A percentile compares a stretch with the other conserved stretches of the same genome.
These are phyloP conservation scores for Ceratina japonica DNA, from an alignment of 1,140 invertebrate species.

Conservation along the genomic window DNA sequence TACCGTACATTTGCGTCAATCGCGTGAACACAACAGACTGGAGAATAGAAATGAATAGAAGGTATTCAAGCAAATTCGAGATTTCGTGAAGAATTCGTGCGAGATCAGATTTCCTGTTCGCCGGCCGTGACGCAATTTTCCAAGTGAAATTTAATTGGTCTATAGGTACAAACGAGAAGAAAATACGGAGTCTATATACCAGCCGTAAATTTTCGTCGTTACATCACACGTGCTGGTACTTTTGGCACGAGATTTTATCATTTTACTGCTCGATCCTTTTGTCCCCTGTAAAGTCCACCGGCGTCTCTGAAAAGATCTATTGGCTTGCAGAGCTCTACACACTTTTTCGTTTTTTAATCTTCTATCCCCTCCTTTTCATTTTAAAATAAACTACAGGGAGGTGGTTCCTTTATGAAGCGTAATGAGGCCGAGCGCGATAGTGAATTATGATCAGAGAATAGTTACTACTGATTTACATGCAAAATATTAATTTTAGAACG, in stretches of 20 bases:
- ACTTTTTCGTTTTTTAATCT: neutral
- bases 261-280: slow-evolving; percentile 9
- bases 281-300: neutral
- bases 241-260: slow-evolving; percentile 47
- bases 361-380: neutral
- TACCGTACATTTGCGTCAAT: too few species aligned
- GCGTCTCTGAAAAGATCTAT: neutral
- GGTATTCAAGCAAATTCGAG: too few species aligned
- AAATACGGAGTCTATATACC: neutral
- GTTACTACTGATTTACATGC: neutral
- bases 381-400: neutral
- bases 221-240: slow-evolving; percentile 45
- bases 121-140: neutral
- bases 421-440: neutral
- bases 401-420: neutral
- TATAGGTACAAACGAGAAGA: neutral
- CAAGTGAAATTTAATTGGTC: slow-evolving; percentile 8
- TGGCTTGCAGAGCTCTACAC: neutral
- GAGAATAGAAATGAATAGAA: too few species aligned
- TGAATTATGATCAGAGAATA: neutral
- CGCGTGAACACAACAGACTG: too few species aligned
- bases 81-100: neutral
- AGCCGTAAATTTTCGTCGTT: slow-evolving; percentile 49
- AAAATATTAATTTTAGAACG: slow-evolving; percentile 26
- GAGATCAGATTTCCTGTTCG: neutral